phyloP scores from a whole-genome alignment of 2,888 invertebrate genomes.

The Drosophila demipolita region DNA sequence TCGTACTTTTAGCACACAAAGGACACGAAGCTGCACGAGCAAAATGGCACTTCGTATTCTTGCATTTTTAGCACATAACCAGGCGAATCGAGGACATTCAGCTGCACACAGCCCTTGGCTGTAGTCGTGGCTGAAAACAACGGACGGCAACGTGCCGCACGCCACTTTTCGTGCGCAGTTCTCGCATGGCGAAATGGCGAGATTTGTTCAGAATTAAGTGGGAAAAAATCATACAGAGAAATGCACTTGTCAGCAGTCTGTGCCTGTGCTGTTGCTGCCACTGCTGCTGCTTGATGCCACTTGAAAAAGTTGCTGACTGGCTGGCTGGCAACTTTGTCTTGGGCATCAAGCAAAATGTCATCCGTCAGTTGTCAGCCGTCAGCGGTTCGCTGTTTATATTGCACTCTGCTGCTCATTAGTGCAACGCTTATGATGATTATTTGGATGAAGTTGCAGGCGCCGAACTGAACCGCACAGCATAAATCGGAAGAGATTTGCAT shows the following conservation, averaged over 20 bases:
- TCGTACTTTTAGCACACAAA: constrained; percentile 41
- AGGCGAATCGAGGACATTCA: constrained; percentile 60
- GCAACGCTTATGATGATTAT: constrained; percentile 71
- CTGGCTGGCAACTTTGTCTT: constrained; percentile 48
- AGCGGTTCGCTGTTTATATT: constrained; percentile 51
- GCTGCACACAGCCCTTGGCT: constrained; percentile 43
- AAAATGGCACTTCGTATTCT: not conserved
- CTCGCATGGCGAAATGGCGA: constrained; percentile 32
- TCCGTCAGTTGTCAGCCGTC: constrained; percentile 39
- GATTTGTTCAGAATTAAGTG: constrained; percentile 10
- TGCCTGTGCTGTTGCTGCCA: constrained; percentile 11
- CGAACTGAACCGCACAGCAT: not conserved
- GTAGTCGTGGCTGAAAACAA: constrained; percentile 27
- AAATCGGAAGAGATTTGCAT: constrained; percentile 34
- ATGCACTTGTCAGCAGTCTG: constrained; percentile 75
- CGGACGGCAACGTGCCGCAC: not conserved
- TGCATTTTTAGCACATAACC: constrained; percentile 28
- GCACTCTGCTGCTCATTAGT: constrained; percentile 71
- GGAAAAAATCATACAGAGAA: constrained; percentile 57
- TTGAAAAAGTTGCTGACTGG: constrained; percentile 42
- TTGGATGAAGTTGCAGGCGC: constrained; percentile 47
- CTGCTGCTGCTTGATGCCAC: constrained; percentile 16
- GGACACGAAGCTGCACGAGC: constrained; percentile 26
- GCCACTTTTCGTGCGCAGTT: not conserved
- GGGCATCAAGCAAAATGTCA: constrained; percentile 36